Percentiles rank a stretch among this genome's conserved stretches.
These are phyloP conservation scores for Xylota sylvarum DNA, from an alignment of 2,888 invertebrate species.

Conservation along the genomic window DNA sequence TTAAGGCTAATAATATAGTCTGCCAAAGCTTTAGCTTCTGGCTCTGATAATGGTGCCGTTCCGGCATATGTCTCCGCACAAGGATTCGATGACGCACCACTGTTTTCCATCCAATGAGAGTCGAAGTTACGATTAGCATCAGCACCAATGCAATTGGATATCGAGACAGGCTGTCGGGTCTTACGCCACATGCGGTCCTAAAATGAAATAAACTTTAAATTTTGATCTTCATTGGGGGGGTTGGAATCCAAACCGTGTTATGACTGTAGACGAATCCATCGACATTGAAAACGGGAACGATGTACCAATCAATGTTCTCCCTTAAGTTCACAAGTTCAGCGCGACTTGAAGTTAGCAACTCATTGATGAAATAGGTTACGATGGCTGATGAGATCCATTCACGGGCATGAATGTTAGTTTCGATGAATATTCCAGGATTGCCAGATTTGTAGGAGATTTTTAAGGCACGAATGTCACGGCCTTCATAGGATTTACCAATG, in stretches of 20 bases:
- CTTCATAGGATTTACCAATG: constrained; percentile 87
- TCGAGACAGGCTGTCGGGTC: constrained; percentile 86
- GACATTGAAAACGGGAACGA: constrained; percentile 90
- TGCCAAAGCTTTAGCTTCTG: constrained; percentile 85
- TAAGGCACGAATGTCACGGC: constrained; percentile 87
- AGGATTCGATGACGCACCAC: constrained; percentile 85
- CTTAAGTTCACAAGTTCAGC: constrained; percentile 86
- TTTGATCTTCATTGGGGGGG: not conserved
- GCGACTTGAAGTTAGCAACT: constrained; percentile 88
- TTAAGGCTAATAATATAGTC: constrained; percentile 85
- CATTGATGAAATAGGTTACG: constrained; percentile 89
- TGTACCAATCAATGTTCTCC: constrained; percentile 90
- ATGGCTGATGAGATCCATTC: constrained; percentile 92
- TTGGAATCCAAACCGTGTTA: constrained; percentile 85
- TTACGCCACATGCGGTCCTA: constrained; percentile 89
- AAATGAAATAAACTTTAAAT: constrained; percentile 1
- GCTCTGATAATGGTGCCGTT: constrained; percentile 86
- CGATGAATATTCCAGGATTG: constrained; percentile 87
- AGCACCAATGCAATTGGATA: constrained; percentile 82
- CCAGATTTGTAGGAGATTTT: constrained; percentile 84
- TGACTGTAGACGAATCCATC: constrained; percentile 91
- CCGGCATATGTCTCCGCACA: constrained; percentile 86
- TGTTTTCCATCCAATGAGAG: constrained; percentile 81
- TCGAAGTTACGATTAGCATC: constrained; percentile 84
- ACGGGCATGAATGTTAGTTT: constrained; percentile 88